Percentiles rank a stretch among this genome's conserved stretches.
phyloP scores from a whole-genome alignment of 2,888 invertebrate genomes.

The Drosophila barbarae region DNA sequence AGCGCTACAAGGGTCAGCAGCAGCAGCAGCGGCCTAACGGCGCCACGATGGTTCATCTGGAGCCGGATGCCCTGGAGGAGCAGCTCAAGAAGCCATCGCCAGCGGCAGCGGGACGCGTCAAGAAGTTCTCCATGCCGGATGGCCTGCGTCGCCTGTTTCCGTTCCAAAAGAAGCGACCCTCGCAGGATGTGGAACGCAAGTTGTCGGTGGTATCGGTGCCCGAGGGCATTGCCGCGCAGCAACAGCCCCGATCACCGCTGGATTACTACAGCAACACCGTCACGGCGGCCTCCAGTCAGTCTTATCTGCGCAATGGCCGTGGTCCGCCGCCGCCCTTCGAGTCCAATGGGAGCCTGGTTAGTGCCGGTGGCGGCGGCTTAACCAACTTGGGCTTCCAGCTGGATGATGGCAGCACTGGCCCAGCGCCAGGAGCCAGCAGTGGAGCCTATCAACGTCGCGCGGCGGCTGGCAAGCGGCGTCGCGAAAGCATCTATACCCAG shows the following conservation, averaged over 20 bases:
- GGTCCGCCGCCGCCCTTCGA: slow-evolving; percentile 53
- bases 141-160: slow-evolving; percentile 77
- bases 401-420: slow-evolving; percentile 54
- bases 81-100: slow-evolving; percentile 50
- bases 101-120: slow-evolving; percentile 47
- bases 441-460: slow-evolving; percentile 69
- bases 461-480: slow-evolving; percentile 61
- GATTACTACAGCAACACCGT: slow-evolving; percentile 76
- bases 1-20: slow-evolving; percentile 67
- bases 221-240: slow-evolving; percentile 60
- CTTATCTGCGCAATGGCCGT: slow-evolving; percentile 66
- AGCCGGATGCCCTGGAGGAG: slow-evolving; percentile 55
- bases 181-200: slow-evolving; percentile 75
- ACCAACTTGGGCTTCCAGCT: slow-evolving; percentile 58
- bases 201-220: slow-evolving; percentile 76
- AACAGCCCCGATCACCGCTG: slow-evolving; percentile 46
- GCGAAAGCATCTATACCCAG: slow-evolving; percentile 77
- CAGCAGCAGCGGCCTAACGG: slow-evolving; percentile 50
- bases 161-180: slow-evolving; percentile 75
- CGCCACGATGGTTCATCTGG: slow-evolving; percentile 67
- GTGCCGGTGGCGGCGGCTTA: slow-evolving; percentile 41
- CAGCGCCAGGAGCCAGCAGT: slow-evolving; percentile 19
- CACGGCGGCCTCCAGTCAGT: slow-evolving; percentile 62
- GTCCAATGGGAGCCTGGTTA: slow-evolving; percentile 38
- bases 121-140: slow-evolving; percentile 78